Evolutionary conservation across 2,797 vertebrate species (phyloP), one percentile per base, ranked within the genome.

Genomic region (Cercopithecus mitis): DNA sequence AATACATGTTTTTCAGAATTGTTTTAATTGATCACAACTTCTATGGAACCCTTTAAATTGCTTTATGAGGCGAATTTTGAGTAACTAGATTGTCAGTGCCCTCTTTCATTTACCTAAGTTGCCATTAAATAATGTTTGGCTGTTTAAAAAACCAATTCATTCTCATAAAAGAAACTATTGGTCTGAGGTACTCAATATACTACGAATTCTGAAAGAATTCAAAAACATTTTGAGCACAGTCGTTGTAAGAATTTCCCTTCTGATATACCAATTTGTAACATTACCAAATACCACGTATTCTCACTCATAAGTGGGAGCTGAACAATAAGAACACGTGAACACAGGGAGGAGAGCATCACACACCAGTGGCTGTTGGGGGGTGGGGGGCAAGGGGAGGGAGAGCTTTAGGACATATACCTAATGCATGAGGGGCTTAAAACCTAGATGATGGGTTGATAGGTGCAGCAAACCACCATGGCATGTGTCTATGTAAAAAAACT

Each of bases 11-110:
- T 47, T 73, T 79, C 3, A 92, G 33, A 92, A 30, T 3, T 58
- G n/a, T 67, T 96, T 89, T 9, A 20, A 43, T 30, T 88, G 15
- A 83, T 73, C 30, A 73, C 86, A 80, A 94, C 25, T 27, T 90
- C 50, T 77, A 8, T 73, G 58, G 5, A 43, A 55, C 10, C 4
- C 79, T 93, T 91, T 86, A 15, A 88, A 86, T 57, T 79, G 17
- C 8, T 80, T 80, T 39, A 7, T 86, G 70, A 72, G 27, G 15
- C 12, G 73, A 15, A 83, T 83, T 88, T 85, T 95, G 39, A 64
- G 58, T 86, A 76, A 82, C 1, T 73, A 81, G 20, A 82, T 70
- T 36, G 3, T 43, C 25, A 89, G n/a, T 19, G 11, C 85, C 33
- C 13, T 90, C n/a, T 12, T 80, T 89, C 43, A 81, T 73, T 95